Percentiles rank a stretch among this genome's conserved stretches.
Conservation (phyloP, 2,113 vertebrate species). For the Vidua chalybeata region DNA sequence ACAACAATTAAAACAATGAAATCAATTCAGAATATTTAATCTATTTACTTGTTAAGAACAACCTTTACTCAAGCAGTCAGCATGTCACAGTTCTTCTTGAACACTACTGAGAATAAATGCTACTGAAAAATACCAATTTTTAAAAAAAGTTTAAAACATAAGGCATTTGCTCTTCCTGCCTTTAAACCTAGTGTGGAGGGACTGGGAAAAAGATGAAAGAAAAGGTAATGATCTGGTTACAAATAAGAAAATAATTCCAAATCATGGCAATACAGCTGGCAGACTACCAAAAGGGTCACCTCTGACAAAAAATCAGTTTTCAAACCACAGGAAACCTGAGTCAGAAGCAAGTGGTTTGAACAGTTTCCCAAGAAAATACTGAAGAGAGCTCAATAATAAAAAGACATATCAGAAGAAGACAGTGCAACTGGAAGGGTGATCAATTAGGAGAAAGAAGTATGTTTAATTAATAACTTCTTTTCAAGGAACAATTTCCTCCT, state of each 20-base stretch:
- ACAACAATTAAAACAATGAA: slow-evolving; percentile 42
- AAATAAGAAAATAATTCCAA: background rate
- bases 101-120: background rate
- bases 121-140: background rate
- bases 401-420: background rate
- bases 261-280: background rate
- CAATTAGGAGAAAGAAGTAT: background rate
- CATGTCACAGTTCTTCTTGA: background rate
- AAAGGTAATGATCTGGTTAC: background rate
- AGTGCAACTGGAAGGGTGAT: background rate
- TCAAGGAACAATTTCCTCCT: background rate
- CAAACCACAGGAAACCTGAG: background rate
- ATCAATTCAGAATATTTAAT: slow-evolving; percentile 53
- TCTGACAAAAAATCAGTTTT: background rate
- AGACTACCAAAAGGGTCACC: background rate
- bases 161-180: background rate
- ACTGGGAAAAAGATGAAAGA: background rate
- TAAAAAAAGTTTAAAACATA: background rate
- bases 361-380: background rate
- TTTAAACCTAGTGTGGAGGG: background rate
- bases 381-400: background rate
- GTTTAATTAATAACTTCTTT: background rate
- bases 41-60: background rate
- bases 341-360: background rate
- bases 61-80: slow-evolving; percentile 17